Percentiles rank a stretch among this genome's conserved stretches.
Conservation (phyloP, 1,140 invertebrate species). For the Oncopodura yosiiana region DNA sequence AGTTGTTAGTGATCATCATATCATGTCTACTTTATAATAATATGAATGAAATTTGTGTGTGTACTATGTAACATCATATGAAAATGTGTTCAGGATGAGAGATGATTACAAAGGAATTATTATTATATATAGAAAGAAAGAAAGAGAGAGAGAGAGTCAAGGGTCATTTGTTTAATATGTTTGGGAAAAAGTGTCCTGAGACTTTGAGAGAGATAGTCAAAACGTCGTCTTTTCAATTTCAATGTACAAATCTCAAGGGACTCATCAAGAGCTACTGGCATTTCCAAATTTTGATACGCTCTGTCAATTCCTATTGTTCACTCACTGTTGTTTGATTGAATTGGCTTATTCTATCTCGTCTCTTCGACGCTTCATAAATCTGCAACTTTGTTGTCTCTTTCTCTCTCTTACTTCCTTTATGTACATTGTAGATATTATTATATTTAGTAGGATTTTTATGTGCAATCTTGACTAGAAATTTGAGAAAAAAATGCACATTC, state of each 20-base stretch:
- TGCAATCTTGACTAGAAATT: too few species aligned
- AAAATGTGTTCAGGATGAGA: too few species aligned
- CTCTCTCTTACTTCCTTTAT: slow-evolving; percentile 17
- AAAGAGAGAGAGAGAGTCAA: slow-evolving; percentile 24
- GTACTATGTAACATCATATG: too few species aligned
- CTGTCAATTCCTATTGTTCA: slow-evolving; percentile 18
- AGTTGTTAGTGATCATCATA: too few species aligned
- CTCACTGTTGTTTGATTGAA: slow-evolving; percentile 27
- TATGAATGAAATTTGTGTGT: too few species aligned
- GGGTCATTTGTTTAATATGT: slow-evolving; percentile 35
- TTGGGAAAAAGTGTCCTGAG: slow-evolving; percentile 24
- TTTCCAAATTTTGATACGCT: slow-evolving; percentile 34
- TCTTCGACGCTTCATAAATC: slow-evolving; percentile 33
- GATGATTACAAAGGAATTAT: too few species aligned
- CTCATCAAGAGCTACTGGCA: slow-evolving; percentile 35
- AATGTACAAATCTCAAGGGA: slow-evolving; percentile 15
- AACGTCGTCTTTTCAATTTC: not conserved
- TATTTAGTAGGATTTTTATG: too few species aligned
- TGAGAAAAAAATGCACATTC: too few species aligned
- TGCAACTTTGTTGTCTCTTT: slow-evolving; percentile 17
- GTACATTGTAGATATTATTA: too few species aligned
- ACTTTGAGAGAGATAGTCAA: not conserved
- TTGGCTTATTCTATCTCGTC: too few species aligned
- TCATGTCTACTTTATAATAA: too few species aligned
- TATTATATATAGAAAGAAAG: not conserved